Conservation (phyloP, 2,797 vertebrate genomes). For the Pangasius larnaudii region DNA sequence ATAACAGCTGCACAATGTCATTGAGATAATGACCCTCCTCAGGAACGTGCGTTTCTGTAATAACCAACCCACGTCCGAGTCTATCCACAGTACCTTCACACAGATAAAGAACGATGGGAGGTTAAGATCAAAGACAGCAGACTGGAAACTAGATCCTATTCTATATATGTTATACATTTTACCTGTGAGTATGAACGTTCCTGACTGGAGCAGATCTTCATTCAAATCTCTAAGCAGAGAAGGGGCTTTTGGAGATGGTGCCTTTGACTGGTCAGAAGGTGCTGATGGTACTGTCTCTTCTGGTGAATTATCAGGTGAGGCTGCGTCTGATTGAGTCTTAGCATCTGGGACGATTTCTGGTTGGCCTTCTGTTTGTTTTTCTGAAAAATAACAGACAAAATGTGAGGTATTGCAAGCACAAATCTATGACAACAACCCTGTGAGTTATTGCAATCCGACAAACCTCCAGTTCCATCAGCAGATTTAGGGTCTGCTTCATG, state of each 20-base stretch:
- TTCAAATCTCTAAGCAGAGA: slow-evolving; percentile 71
- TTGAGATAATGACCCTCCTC: slow-evolving; percentile 62
- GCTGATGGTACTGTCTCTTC: slow-evolving; percentile 57
- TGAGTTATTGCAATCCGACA: slow-evolving; percentile 21
- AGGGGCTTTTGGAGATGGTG: slow-evolving; percentile 56
- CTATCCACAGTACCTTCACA: slow-evolving; percentile 78
- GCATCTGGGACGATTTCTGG: slow-evolving; percentile 54
- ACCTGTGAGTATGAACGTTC: slow-evolving; percentile 76
- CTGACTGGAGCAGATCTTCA: slow-evolving; percentile 73
- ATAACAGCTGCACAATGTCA: slow-evolving; percentile 69
- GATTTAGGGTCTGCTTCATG: slow-evolving; percentile 39
- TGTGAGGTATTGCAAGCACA: background rate
- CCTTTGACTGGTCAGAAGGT: slow-evolving; percentile 60
- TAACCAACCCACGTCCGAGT: slow-evolving; percentile 73
- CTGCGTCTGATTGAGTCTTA: slow-evolving; percentile 61
- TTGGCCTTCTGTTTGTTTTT: slow-evolving; percentile 46
- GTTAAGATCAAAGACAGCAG: background rate
- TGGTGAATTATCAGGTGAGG: slow-evolving; percentile 63
- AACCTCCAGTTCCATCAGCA: slow-evolving; percentile 61
- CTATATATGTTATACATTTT: slow-evolving; percentile 24
- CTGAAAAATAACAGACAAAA: slow-evolving; percentile 56
- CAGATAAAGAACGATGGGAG: background rate
- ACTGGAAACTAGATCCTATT: background rate
- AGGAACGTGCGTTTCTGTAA: slow-evolving; percentile 61
- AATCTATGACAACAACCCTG: background rate